phyloP scores from a whole-genome alignment of 2,888 invertebrate species.

The Dynastes maya region DNA sequence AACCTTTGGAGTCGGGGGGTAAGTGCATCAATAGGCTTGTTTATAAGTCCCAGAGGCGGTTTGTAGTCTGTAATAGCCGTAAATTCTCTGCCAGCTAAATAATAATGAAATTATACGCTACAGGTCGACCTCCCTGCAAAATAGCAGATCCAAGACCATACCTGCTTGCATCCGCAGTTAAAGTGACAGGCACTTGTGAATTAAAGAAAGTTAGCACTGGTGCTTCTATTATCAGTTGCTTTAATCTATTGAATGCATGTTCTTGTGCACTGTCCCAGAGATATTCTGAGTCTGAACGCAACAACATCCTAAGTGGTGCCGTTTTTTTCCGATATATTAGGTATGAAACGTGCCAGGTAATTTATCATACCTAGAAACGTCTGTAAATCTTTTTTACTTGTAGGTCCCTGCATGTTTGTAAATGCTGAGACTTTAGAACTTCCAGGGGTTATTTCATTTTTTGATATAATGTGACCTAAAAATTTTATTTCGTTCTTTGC shows the following conservation, averaged over 20 bases:
- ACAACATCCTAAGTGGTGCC: too few relatives aligned
- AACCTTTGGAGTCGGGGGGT: background rate
- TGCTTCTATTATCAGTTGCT: background rate
- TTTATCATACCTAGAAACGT: too few relatives aligned
- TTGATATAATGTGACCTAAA: background rate
- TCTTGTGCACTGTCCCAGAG: background rate
- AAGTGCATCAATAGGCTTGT: constrained; percentile 6
- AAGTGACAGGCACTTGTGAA: background rate
- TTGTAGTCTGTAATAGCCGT: background rate
- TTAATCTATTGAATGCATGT: background rate
- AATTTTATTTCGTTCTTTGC: background rate
- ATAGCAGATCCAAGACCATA: background rate
- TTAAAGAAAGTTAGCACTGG: constrained; percentile 8
- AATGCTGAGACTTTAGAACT: too few relatives aligned
- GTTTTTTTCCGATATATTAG: too few relatives aligned
- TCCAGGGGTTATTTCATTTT: background rate
- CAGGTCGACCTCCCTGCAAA: background rate
- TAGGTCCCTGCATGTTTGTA: too few relatives aligned
- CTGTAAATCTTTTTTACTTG: too few relatives aligned
- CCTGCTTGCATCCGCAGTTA: background rate
- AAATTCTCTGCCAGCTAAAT: background rate
- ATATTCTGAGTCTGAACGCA: too few relatives aligned
- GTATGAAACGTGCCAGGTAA: too few relatives aligned
- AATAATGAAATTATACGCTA: constrained; percentile 8
- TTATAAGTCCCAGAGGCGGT: background rate